Base-by-base conservation (phyloP, 2,113 vertebrate species). In the Aspiorhynchus laticeps region DNA sequence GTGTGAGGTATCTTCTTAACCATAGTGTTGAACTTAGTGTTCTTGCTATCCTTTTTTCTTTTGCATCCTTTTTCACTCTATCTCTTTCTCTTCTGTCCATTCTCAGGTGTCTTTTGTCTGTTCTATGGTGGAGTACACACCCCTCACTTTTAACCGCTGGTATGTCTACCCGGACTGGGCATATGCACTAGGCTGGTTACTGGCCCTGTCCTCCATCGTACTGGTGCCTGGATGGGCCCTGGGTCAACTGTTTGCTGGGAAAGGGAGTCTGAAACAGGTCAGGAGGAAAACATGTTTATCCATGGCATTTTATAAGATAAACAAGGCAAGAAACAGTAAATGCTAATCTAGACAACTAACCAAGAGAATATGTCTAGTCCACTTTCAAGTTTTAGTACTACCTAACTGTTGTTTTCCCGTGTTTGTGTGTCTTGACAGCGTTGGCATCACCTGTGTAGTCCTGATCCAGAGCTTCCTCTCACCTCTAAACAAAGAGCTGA, bases 131-230 rank as follows among this genome's bases (percentile, higher is more conserved):
- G 67, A 90, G 12, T 83, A 90, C 79, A 59, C 90, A 43, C 88
- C 92, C n/a, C 88, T 94, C 80, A 92, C 41, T 5, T 92, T 43
- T 83, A 92, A 82, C 0, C 63, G 19, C 1, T 83, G 73, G 33
- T 67, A 91, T 24, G 56, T 80, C 67, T 93, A 89, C 84, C 92
- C 93, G 21, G 33, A 41, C 67, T 94, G 93, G 92, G 87, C 90
- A 2, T 90, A 93, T 56, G 1, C 12, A n/a, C 71, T 93, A 21
- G 93, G 92, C 61, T 92, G 88, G 90, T 31, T 76, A 75, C 85
- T 93, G 15, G 83, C 90, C 15, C 65, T 91, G 0, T 91, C 91
- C 67, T 91, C 90, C n/a, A 78, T 92, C 8, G 11, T 91, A 33
- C 6, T 85, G 61, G 48, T 91, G 17, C 93, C 93, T 15, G 63